phyloP scores from a whole-genome alignment of 2,888 invertebrate species.

The Allophyes oxyacanthae region DNA sequence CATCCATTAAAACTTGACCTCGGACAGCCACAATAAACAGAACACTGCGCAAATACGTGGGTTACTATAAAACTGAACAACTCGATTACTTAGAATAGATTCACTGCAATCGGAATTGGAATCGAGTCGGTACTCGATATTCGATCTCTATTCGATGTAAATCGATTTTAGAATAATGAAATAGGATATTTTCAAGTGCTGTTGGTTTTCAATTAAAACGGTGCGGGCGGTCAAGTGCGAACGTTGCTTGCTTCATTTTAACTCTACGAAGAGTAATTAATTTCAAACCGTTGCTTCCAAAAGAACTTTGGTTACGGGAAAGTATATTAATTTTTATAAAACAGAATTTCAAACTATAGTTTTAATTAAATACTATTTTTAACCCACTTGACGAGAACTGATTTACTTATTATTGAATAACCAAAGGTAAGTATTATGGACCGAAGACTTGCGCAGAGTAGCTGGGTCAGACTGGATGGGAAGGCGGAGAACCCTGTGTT shows the following conservation, averaged over 20 bases:
- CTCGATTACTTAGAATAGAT: conserved; percentile 46
- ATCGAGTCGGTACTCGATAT: conserved; percentile 26
- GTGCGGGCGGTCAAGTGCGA: conserved; percentile 2
- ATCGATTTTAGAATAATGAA: conserved; percentile 14
- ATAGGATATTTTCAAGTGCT: conserved; percentile 7
- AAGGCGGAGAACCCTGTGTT: too few species aligned
- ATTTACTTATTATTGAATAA: too few species aligned
- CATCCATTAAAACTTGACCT: conserved; percentile 45
- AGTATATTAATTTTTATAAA: too few species aligned
- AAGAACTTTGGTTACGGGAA: too few species aligned
- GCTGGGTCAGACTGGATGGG: too few species aligned
- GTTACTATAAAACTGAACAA: conserved; percentile 44
- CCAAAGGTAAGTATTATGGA: too few species aligned
- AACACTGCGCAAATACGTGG: conserved; percentile 30
- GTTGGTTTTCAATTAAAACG: conserved; percentile 23
- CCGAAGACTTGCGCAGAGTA: too few species aligned
- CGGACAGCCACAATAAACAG: conserved; percentile 41
- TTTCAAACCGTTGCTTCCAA: not conserved
- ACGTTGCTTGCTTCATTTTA: not conserved
- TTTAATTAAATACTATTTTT: too few species aligned
- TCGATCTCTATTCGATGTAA: not conserved
- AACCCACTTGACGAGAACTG: too few species aligned
- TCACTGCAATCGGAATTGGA: conserved; percentile 30
- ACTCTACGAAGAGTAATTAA: not conserved
- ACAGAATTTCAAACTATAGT: too few species aligned